Conservation (phyloP, 2,888 invertebrate genomes). For the Diarsia mendica region DNA sequence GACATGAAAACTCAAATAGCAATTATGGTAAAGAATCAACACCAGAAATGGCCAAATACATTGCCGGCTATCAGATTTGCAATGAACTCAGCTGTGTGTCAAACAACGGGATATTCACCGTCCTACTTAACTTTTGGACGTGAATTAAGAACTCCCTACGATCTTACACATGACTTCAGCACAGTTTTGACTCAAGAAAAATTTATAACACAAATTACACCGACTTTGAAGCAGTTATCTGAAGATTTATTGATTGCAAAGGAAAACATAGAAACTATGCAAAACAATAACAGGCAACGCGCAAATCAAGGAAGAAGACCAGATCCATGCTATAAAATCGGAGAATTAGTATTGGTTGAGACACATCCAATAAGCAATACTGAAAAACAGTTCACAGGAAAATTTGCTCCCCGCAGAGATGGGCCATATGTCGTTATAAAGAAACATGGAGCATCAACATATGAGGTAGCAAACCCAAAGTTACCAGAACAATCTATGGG, state of each 20-base stretch:
- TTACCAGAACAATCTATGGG: not conserved
- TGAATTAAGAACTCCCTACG: constrained; percentile 21
- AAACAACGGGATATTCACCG: constrained; percentile 20
- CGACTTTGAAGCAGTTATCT: constrained; percentile 4
- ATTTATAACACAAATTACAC: constrained; percentile 15
- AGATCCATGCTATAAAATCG: constrained; percentile 10
- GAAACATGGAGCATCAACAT: constrained; percentile 1
- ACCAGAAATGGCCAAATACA: constrained; percentile 1
- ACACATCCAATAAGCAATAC: not conserved
- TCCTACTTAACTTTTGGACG: constrained; percentile 30
- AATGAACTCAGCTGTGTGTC: not conserved
- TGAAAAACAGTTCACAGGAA: not conserved
- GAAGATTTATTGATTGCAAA: constrained; percentile 10
- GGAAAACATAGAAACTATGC: constrained; percentile 6
- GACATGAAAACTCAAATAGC: constrained; percentile 41
- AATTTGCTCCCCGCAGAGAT: not conserved
- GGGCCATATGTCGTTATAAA: constrained; percentile 1
- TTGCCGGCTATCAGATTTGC: not conserved
- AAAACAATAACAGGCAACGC: not conserved
- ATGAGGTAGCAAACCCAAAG: not conserved
- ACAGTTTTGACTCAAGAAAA: constrained; percentile 7
- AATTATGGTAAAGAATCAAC: constrained; percentile 32
- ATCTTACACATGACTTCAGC: constrained; percentile 26
- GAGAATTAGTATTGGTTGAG: constrained; percentile 11
- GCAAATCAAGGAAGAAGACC: constrained; percentile 16